These are phyloP conservation scores for Coregonus sp. DNA, from an alignment of 2,797 vertebrate species.

Conservation along the genomic window DNA sequence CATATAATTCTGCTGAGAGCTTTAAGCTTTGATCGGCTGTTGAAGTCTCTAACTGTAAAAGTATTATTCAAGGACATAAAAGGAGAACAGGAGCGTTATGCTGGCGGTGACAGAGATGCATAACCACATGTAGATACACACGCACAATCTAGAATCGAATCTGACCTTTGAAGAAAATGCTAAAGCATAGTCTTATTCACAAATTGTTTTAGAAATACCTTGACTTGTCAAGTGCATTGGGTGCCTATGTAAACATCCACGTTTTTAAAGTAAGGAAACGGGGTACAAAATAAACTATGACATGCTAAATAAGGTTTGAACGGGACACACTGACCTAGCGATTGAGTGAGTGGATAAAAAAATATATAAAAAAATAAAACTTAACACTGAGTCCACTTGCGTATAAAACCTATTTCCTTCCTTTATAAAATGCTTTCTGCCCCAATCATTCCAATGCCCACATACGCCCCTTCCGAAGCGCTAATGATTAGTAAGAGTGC, in stretches of 20 bases:
- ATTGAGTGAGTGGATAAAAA: too few relatives aligned
- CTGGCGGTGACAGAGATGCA: slow-evolving; percentile 28
- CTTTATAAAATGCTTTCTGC: not conserved
- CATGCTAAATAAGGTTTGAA: too few relatives aligned
- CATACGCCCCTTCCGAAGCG: not conserved
- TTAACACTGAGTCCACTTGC: not conserved
- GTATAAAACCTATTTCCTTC: too few relatives aligned
- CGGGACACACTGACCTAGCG: too few relatives aligned
- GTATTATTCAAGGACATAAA: slow-evolving; percentile 39
- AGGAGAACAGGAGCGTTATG: slow-evolving; percentile 13
- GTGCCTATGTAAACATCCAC: not conserved
- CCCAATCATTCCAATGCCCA: not conserved
- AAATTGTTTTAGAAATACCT: not conserved
- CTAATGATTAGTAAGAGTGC: not conserved
- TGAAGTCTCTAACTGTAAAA: slow-evolving; percentile 24
- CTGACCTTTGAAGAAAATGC: slow-evolving; percentile 7
- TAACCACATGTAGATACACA: slow-evolving; percentile 16
- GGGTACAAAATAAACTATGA: too few relatives aligned
- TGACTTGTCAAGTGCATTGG: not conserved
- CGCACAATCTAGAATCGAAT: slow-evolving; percentile 10
- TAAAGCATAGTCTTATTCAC: not conserved
- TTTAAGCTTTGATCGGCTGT: slow-evolving; percentile 37
- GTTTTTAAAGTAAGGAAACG: not conserved
- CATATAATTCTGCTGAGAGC: slow-evolving; percentile 15
- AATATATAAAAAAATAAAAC: not conserved